Base-by-base conservation (phyloP, 2,888 invertebrate genomes). In the Nephrocerus scutellatus region DNA sequence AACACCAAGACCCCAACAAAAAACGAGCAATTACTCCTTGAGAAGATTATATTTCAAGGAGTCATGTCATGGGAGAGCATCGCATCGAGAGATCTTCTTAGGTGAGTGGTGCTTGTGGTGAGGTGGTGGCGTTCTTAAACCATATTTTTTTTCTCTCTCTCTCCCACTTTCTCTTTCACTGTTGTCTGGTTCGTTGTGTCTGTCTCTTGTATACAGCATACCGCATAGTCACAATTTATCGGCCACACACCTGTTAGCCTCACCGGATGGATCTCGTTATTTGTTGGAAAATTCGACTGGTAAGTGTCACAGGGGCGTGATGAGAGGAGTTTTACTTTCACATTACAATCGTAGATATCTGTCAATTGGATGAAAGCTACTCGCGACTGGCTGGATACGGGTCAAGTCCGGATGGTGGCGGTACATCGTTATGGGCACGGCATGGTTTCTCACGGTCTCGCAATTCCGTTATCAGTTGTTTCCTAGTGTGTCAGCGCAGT, bases 31-130 rank as follows among this genome's bases (percentile, higher is more conserved):
- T n/a, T n/a, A n/a, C n/a, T n/a, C n/a, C n/a, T n/a, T n/a, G n/a
- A n/a, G n/a, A n/a, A n/a, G n/a, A n/a, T n/a, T n/a, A n/a, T n/a
- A n/a, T n/a, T n/a, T n/a, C n/a, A 49, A 46, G 51, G 45, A 56
- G 51, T 43, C 74, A 85, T 86, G 85, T 86, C 86, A 77, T 86
- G 85, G 85, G 84, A 86, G 74, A 84, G 84, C 50, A 75, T 85
- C 58, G 80, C 83, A 67, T 83, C 84, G 55, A 82, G 82, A 68
- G 84, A 85, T 72, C 82, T 82, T 70, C 76, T 84, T 68, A 80
- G 84, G 85, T 82, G 67, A 71, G 66, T 13, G 9, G 10, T 15
- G 2, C 15, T 5, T 12, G 10, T 14, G 26, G 9, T 16, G 23
- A 6, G 6, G 4, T 18, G 5, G 12, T 21, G 19, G 6, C 3